Conservation (phyloP, 2,888 invertebrate genomes). For the Baronia brevicornis region DNA sequence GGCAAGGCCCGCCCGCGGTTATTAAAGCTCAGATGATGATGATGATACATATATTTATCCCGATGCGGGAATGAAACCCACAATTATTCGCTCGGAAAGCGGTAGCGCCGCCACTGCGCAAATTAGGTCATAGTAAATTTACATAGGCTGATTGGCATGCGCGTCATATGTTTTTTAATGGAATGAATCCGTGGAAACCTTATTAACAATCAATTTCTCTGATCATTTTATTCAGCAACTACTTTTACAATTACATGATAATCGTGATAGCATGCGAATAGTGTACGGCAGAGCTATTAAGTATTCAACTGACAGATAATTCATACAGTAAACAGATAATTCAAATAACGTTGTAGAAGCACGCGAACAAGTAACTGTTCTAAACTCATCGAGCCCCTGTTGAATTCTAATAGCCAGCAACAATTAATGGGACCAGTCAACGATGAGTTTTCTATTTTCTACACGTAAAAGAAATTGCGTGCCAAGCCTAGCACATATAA, state of each 20-base stretch:
- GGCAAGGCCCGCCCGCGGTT: no score
- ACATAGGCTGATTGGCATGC: no score
- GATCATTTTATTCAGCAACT: conserved; percentile 35
- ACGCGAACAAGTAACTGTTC: conserved; percentile 68
- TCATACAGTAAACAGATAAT: conserved; percentile 41
- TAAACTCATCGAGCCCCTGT: conserved; percentile 48
- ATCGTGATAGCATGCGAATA: conserved; percentile 36
- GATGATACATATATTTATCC: no score
- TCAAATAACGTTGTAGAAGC: conserved; percentile 56
- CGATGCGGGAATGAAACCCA: no score
- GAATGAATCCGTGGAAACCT: no score
- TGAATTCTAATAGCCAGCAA: conserved; percentile 67
- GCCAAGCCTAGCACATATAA: conserved; percentile 51
- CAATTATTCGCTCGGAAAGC: no score
- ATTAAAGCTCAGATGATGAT: no score
- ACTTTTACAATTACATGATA: conserved; percentile 32
- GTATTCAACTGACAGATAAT: conserved; percentile 38
- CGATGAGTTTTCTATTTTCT: conserved; percentile 75
- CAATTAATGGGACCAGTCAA: conserved; percentile 72
- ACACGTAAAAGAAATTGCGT: conserved; percentile 74
- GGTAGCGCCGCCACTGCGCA: no score
- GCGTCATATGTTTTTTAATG: no score
- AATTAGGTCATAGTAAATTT: no score
- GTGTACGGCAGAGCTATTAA: conserved; percentile 13
- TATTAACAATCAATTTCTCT: conserved; percentile 51